Percentiles rank a stretch among this genome's conserved stretches.
phyloP scores from a whole-genome alignment of 2,888 invertebrate genomes.

The Azorinus chamasolen region DNA sequence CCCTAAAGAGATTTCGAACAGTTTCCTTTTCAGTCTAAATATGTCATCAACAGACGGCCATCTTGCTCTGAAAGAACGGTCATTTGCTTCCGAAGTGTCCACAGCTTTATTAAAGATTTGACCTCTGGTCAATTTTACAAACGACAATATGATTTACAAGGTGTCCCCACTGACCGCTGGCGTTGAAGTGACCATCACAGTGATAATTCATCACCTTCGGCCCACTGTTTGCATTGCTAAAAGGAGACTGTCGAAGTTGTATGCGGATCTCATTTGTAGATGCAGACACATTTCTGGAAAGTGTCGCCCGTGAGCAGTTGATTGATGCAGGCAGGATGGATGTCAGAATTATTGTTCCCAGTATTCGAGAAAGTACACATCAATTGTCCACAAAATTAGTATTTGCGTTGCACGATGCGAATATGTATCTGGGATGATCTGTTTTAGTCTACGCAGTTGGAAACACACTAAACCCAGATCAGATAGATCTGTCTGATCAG shows the following conservation, averaged over 20 bases:
- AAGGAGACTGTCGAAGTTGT: conserved; percentile 34
- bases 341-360: too few relatives aligned
- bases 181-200: conserved; percentile 20
- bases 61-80: too few relatives aligned
- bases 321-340: conserved; percentile 20
- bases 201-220: conserved; percentile 41
- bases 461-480: too few relatives aligned
- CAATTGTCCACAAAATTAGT: too few relatives aligned
- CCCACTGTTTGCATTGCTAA: conserved; percentile 37
- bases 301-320: conserved; percentile 35
- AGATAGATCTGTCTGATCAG: too few relatives aligned
- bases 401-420: too few relatives aligned
- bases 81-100: neutral
- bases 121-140: conserved; percentile 7
- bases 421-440: too few relatives aligned
- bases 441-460: too few relatives aligned
- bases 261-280: conserved; percentile 28
- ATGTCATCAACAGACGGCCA: too few relatives aligned
- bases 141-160: conserved; percentile 49
- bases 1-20: too few relatives aligned
- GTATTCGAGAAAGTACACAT: too few relatives aligned
- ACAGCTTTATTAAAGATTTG: conserved; percentile 10
- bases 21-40: too few relatives aligned
- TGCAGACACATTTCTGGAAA: conserved; percentile 25
- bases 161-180: neutral